phyloP scores from a whole-genome alignment of 1,140 invertebrate genomes.

The Antheraea pernyi region DNA sequence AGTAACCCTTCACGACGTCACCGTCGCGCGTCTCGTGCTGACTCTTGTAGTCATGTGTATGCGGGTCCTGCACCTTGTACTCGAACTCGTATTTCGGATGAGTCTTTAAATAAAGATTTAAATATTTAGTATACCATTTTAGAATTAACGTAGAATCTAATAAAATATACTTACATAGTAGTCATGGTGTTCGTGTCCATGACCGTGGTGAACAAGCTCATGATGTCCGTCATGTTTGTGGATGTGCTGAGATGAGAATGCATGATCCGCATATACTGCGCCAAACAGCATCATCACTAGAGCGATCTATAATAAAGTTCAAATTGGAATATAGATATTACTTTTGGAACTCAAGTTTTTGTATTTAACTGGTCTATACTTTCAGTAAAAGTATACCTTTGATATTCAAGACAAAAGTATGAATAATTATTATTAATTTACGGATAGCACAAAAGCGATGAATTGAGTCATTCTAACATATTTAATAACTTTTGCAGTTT shows the following conservation, averaged over 20 bases:
- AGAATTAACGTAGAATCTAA: not conserved
- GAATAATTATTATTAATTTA: too few relatives aligned
- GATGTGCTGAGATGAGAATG: slow-evolving; percentile 11
- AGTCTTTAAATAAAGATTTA: slow-evolving; percentile 24
- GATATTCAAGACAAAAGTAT: too few relatives aligned
- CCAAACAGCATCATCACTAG: not conserved
- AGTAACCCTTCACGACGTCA: slow-evolving; percentile 43
- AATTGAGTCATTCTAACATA: too few relatives aligned
- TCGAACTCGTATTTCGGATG: slow-evolving; percentile 61
- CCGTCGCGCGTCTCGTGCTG: slow-evolving; percentile 51
- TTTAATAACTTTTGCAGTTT: too few relatives aligned
- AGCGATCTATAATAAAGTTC: not conserved
- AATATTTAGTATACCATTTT: slow-evolving; percentile 4
- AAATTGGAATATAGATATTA: not conserved
- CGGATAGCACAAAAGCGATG: too few relatives aligned
- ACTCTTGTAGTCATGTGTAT: slow-evolving; percentile 29
- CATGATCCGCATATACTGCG: slow-evolving; percentile 5
- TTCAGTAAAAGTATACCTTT: too few relatives aligned
- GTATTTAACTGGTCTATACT: too few relatives aligned
- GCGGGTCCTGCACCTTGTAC: slow-evolving; percentile 60
- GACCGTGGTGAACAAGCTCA: slow-evolving; percentile 17
- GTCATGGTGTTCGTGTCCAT: slow-evolving; percentile 25
- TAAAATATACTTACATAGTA: slow-evolving; percentile 36
- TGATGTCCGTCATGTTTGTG: slow-evolving; percentile 13
- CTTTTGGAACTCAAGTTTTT: not conserved